These are phyloP conservation scores for Arbacia lixula DNA, from an alignment of 53 echinoderm and acorn worm species.

Conservation along the genomic window DNA sequence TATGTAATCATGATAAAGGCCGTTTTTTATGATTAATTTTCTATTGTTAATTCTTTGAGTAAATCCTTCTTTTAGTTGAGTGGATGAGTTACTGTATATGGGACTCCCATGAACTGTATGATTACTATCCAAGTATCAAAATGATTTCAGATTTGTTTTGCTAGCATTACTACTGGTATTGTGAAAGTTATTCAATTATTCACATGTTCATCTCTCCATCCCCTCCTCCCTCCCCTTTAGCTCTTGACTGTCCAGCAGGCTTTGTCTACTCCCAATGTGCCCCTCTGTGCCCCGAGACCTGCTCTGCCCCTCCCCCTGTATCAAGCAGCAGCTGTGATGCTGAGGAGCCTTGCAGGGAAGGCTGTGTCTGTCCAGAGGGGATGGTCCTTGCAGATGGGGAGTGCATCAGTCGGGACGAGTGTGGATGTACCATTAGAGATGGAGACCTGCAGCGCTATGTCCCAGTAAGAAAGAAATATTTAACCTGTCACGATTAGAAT, in stretches of 20 bases:
- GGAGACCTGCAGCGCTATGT: conserved; percentile 17
- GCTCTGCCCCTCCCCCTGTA: neutral
- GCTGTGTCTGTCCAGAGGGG: conserved; percentile 73
- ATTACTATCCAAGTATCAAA: no score
- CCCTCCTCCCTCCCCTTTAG: conserved; percentile 40
- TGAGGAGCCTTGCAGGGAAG: conserved; percentile 62
- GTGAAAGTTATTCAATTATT: no score
- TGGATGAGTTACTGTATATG: no score
- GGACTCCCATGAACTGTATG: no score
- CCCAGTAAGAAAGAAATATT: neutral
- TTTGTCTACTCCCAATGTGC: conserved; percentile 52
- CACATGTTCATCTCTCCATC: no score
- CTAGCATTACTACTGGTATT: no score
- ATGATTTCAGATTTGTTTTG: no score
- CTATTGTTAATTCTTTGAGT: no score
- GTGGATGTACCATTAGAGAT: conserved; percentile 66
- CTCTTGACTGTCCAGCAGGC: conserved; percentile 54
- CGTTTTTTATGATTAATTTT: no score
- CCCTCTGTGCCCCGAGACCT: conserved; percentile 67
- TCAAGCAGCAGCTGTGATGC: conserved; percentile 47
- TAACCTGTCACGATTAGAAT: no score
- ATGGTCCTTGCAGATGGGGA: conserved; percentile 61
- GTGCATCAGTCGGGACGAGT: conserved; percentile 68
- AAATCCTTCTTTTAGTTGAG: no score
- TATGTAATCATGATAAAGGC: no score